Evolutionary conservation across 2,888 invertebrate genomes (phyloP).

Genomic region (Axea sp.): DNA sequence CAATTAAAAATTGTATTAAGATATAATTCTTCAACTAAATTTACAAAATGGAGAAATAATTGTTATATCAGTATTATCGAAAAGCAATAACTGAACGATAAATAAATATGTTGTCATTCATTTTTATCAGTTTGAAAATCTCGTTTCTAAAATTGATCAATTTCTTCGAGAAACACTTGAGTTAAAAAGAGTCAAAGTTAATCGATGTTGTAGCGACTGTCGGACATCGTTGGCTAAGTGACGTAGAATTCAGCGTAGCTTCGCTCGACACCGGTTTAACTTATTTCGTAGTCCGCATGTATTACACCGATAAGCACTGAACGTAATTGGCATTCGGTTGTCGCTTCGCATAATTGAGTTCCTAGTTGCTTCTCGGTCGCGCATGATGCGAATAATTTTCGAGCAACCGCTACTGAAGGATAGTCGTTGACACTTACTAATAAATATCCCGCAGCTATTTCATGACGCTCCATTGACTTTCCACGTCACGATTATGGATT

Average conservation of each 20-base stretch:
- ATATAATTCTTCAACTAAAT: too few species aligned
- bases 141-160: too few species aligned
- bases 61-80: too few species aligned
- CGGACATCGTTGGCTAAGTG: conserved; percentile 20
- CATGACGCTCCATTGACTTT: conserved; percentile 45
- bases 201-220: background rate
- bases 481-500: conserved; percentile 54
- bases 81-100: too few species aligned
- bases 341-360: conserved; percentile 77
- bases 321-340: conserved; percentile 76
- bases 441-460: conserved; percentile 59
- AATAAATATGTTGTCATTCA: too few species aligned
- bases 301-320: conserved; percentile 70
- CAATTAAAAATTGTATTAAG: too few species aligned
- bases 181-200: conserved; percentile 2
- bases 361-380: conserved; percentile 72
- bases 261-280: conserved; percentile 67
- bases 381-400: conserved; percentile 75
- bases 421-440: conserved; percentile 57
- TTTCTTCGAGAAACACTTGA: background rate
- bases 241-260: conserved; percentile 68
- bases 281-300: conserved; percentile 71
- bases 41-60: too few species aligned
- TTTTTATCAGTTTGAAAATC: too few species aligned
- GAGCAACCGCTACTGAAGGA: conserved; percentile 45